A percentile compares a stretch with the other conserved stretches of the same genome.
Evolutionary conservation across 2,888 invertebrate genomes (phyloP).

Genomic region (Rhabditoides inermis): DNA sequence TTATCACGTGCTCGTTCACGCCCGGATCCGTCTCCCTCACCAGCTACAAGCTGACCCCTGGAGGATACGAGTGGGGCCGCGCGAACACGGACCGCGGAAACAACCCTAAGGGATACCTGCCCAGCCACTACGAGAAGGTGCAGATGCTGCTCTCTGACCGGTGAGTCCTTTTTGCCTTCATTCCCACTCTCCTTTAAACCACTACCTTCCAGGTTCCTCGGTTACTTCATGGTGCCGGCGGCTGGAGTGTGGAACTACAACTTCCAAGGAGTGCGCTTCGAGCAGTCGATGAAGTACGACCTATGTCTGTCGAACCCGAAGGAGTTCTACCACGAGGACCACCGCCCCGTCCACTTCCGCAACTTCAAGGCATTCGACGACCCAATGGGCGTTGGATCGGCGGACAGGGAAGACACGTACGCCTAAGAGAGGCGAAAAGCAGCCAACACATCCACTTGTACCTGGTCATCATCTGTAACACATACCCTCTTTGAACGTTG

Average conservation of each 20-base stretch:
- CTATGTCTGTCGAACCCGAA: constrained; percentile 90
- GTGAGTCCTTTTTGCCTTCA: constrained; percentile 62
- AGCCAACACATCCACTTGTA: neutral
- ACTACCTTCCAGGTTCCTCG: constrained; percentile 89
- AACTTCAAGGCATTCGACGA: constrained; percentile 95
- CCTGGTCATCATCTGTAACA: too few relatives aligned
- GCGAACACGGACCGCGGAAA: constrained; percentile 89
- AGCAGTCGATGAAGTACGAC: constrained; percentile 80
- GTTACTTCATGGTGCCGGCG: constrained; percentile 97
- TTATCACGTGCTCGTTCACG: constrained; percentile 92
- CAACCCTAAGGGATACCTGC: constrained; percentile 71
- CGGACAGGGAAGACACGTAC: constrained; percentile 84
- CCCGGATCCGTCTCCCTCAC: constrained; percentile 97
- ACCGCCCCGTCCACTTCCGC: constrained; percentile 93
- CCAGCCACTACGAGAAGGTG: constrained; percentile 91
- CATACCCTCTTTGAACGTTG: too few relatives aligned
- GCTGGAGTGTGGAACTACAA: constrained; percentile 99
- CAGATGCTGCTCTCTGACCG: constrained; percentile 72
- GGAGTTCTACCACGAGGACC: constrained; percentile 98
- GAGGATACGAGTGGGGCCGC: constrained; percentile 97
- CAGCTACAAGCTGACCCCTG: constrained; percentile 93
- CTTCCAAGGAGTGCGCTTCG: constrained; percentile 75
- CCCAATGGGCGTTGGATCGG: constrained; percentile 67
- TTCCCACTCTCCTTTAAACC: constrained; percentile 62
- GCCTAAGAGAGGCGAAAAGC: constrained; percentile 14